Conservation (phyloP, 2,797 vertebrate genomes). For the Acrocephalus scirpaceus region DNA sequence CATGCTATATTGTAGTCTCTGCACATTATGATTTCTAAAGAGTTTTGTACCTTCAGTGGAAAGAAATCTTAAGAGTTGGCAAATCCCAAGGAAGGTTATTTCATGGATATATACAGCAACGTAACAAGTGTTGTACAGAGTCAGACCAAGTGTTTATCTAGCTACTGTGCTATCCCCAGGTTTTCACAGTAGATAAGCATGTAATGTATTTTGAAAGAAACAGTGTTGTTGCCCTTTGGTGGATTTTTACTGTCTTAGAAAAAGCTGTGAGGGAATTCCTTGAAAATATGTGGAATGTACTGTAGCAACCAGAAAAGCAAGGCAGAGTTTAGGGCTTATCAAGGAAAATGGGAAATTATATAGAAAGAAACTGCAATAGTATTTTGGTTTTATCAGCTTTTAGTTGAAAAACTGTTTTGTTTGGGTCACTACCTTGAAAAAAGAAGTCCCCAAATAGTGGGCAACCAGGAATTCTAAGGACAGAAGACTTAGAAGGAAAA, state of each 20-base stretch:
- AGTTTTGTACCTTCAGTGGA: background rate
- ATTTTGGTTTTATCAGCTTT: background rate
- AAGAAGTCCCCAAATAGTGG: background rate
- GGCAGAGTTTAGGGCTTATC: background rate
- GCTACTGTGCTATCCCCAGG: background rate
- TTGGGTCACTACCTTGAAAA: background rate
- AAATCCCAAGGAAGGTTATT: background rate
- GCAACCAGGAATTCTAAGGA: background rate
- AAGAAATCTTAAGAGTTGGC: background rate
- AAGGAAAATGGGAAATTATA: background rate
- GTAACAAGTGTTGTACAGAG: background rate
- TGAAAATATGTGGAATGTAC: background rate
- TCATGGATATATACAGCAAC: background rate
- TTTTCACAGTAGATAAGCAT: constrained; percentile 28
- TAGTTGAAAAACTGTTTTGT: background rate
- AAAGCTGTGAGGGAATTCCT: background rate
- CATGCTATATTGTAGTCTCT: background rate
- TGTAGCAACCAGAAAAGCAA: background rate
- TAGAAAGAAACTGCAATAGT: background rate
- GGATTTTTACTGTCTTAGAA: background rate
- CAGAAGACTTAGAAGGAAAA: background rate
- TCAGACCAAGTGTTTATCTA: constrained; percentile 6
- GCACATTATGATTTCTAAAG: background rate
- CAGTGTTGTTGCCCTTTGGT: background rate
- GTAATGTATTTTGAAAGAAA: background rate